These are phyloP conservation scores for Monodelphis domestica DNA, from an alignment of 2,797 vertebrate species.

Conservation along the genomic window DNA sequence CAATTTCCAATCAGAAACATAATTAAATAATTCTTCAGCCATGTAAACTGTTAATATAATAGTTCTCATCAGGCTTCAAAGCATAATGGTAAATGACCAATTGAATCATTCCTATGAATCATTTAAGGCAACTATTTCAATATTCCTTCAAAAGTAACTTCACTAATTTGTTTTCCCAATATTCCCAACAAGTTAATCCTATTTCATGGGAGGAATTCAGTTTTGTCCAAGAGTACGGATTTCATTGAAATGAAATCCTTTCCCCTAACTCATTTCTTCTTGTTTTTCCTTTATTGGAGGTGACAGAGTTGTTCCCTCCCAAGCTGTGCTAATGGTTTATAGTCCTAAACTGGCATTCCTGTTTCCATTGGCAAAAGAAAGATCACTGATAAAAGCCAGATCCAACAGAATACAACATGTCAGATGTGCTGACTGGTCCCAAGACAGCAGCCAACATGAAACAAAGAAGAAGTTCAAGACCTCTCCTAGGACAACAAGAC, in stretches of 20 bases:
- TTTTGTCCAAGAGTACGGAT: not conserved
- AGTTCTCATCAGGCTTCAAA: slow-evolving; percentile 52
- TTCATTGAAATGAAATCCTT: slow-evolving; percentile 29
- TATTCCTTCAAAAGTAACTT: slow-evolving; percentile 34
- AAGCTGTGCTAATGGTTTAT: not conserved
- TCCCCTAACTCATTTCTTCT: not conserved
- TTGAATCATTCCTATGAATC: slow-evolving; percentile 64
- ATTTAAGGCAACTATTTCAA: slow-evolving; percentile 60
- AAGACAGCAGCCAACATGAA: slow-evolving; percentile 58
- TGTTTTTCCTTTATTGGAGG: slow-evolving; percentile 18
- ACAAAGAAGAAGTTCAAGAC: slow-evolving; percentile 78
- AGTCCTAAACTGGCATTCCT: slow-evolving; percentile 16
- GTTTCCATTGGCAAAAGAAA: slow-evolving; percentile 18
- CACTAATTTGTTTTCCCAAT: slow-evolving; percentile 57
- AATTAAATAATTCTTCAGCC: not conserved
- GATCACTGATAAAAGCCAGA: slow-evolving; percentile 50
- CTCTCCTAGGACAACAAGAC: slow-evolving; percentile 70
- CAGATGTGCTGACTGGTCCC: slow-evolving; percentile 52
- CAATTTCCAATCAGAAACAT: not conserved
- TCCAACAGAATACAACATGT: not conserved
- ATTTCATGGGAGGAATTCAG: slow-evolving; percentile 4
- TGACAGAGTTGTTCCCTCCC: not conserved
- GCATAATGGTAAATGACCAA: slow-evolving; percentile 54
- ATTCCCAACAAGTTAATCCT: slow-evolving; percentile 49
- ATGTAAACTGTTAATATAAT: slow-evolving; percentile 45